Conservation (phyloP, 1,140 invertebrate species). For the Anastrepha ludens region DNA sequence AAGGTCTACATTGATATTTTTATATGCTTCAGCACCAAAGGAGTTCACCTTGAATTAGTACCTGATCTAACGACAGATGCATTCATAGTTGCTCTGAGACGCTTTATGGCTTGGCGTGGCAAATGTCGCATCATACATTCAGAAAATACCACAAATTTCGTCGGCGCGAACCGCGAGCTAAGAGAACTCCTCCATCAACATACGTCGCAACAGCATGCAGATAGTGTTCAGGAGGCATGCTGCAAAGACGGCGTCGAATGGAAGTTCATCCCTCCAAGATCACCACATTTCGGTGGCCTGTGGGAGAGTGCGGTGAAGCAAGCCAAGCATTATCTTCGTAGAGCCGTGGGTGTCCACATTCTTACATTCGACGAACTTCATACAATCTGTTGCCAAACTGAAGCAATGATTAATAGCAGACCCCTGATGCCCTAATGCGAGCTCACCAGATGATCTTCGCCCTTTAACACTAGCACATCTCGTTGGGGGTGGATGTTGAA, state of each 20-base stretch:
- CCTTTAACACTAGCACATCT: conserved; percentile 61
- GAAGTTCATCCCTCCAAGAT: conserved; percentile 54
- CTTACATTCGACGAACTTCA: conserved; percentile 52
- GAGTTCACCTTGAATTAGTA: conserved; percentile 64
- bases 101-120: conserved; percentile 52
- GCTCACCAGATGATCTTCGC: conserved; percentile 58
- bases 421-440: conserved; percentile 50
- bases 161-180: conserved; percentile 18
- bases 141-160: conserved; percentile 50
- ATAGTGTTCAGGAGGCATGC: not conserved
- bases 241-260: not conserved
- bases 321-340: not conserved
- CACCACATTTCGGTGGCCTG: conserved; percentile 52
- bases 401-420: conserved; percentile 61
- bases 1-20: conserved; percentile 60
- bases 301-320: conserved; percentile 46
- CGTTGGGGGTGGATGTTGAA: not conserved
- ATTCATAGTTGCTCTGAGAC: conserved; percentile 59
- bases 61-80: conserved; percentile 57
- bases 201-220: not conserved
- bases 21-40: conserved; percentile 62
- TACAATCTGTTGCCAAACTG: conserved; percentile 55
- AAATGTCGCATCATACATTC: not conserved
- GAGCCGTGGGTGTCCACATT: not conserved
- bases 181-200: not conserved